These are phyloP conservation scores for Drosophila prosaltans DNA, from an alignment of 1,140 invertebrate species.

Conservation along the genomic window DNA sequence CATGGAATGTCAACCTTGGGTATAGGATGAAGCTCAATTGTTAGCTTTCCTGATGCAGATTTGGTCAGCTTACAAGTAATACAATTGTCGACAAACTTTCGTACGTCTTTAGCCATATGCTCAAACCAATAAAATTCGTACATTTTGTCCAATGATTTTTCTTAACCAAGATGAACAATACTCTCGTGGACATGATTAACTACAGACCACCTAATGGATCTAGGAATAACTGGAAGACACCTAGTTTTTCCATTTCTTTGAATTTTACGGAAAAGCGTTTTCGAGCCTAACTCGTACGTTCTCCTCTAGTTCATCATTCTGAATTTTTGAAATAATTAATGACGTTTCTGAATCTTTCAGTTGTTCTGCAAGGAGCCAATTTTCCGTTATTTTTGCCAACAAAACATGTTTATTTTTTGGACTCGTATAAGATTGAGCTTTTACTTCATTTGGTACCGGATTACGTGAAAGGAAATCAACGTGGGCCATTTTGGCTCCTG, in stretches of 20 bases:
- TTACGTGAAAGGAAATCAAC: slow-evolving; percentile 4
- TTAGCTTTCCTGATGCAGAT: too few relatives aligned
- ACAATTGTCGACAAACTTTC: too few relatives aligned
- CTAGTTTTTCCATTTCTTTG: not conserved
- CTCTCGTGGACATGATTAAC: not conserved
- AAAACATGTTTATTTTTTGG: not conserved
- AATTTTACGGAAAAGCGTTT: not conserved
- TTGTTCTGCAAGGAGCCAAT: slow-evolving; percentile 3
- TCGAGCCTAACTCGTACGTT: not conserved
- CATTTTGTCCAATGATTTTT: too few relatives aligned
- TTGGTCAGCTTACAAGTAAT: too few relatives aligned
- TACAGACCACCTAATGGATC: not conserved
- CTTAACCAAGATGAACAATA: too few relatives aligned
- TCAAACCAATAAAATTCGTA: too few relatives aligned
- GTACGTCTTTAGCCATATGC: too few relatives aligned
- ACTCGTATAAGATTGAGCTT: not conserved
- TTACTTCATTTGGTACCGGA: not conserved
- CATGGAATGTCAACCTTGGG: too few relatives aligned
- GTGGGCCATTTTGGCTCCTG: not conserved
- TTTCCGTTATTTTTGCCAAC: not conserved
- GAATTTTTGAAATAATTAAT: not conserved
- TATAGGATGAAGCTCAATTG: too few relatives aligned
- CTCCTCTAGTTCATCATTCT: not conserved
- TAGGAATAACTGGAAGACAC: slow-evolving; percentile 6
- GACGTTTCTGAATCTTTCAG: not conserved